Conservation (phyloP, 2,113 vertebrate species). For the Neotragus moschatus region DNA sequence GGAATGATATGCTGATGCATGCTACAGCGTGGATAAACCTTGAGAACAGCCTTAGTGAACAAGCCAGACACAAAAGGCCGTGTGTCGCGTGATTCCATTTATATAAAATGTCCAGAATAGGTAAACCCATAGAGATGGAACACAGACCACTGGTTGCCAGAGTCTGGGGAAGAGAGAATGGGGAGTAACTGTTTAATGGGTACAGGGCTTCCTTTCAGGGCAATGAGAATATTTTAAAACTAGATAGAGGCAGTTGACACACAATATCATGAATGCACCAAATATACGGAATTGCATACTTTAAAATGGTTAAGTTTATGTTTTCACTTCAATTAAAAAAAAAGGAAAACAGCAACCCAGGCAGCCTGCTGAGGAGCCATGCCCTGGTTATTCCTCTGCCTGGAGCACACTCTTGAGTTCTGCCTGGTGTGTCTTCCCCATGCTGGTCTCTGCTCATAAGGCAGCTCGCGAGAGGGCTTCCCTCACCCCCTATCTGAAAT, state of each 20-base stretch:
- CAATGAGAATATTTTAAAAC: background rate
- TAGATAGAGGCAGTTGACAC: background rate
- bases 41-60: background rate
- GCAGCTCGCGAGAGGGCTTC: background rate
- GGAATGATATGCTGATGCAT: background rate
- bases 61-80: background rate
- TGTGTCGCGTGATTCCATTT: no score
- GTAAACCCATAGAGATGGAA: background rate
- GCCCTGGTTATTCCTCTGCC: background rate
- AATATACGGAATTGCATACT: background rate
- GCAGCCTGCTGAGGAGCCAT: background rate
- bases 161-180: background rate
- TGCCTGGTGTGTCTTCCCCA: background rate
- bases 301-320: background rate
- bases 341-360: background rate
- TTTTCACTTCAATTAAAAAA: background rate
- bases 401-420: no score
- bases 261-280: background rate
- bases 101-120: background rate
- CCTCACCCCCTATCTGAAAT: background rate
- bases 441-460: background rate
- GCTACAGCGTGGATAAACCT: background rate
- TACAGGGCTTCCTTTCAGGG: background rate
- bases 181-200: background rate
- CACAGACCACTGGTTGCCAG: background rate